Percentiles rank a stretch among this genome's conserved stretches.
These are phyloP conservation scores for Dendroctonus ponderosae DNA, from an alignment of 1,140 invertebrate genomes.

Conservation along the genomic window DNA sequence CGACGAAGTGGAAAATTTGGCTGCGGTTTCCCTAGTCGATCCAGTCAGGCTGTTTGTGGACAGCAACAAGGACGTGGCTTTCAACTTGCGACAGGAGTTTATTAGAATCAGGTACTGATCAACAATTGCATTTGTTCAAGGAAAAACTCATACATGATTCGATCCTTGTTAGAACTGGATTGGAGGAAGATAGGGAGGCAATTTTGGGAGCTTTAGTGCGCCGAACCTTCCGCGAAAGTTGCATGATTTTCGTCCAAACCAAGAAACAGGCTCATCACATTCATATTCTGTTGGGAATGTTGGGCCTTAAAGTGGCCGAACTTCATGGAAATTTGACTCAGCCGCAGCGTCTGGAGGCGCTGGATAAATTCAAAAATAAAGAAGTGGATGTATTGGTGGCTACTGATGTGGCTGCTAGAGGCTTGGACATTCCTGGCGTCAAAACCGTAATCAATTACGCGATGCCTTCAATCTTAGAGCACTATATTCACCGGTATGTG, in stretches of 20 bases:
- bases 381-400: conserved; percentile 89
- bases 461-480: conserved; percentile 89
- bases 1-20: conserved; percentile 81
- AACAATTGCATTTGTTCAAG: neutral
- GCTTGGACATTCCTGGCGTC: conserved; percentile 93
- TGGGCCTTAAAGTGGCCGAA: conserved; percentile 71
- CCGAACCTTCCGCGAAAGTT: conserved; percentile 88
- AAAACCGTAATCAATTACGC: conserved; percentile 97
- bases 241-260: conserved; percentile 95
- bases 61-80: conserved; percentile 92
- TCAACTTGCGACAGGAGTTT: conserved; percentile 95
- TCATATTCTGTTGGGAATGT: conserved; percentile 84
- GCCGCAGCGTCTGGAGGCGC: conserved; percentile 82
- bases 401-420: conserved; percentile 95
- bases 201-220: conserved; percentile 88
- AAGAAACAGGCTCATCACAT: conserved; percentile 92
- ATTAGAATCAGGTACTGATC: conserved; percentile 60
- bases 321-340: conserved; percentile 95
- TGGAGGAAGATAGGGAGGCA: conserved; percentile 88
- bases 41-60: conserved; percentile 95
- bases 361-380: conserved; percentile 87
- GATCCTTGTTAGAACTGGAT: conserved; percentile 57
- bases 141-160: neutral
- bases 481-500: conserved; percentile 79
- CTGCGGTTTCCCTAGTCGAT: conserved; percentile 84